Conservation (phyloP, 2,888 invertebrate species). For the Amphipyra berbera region DNA sequence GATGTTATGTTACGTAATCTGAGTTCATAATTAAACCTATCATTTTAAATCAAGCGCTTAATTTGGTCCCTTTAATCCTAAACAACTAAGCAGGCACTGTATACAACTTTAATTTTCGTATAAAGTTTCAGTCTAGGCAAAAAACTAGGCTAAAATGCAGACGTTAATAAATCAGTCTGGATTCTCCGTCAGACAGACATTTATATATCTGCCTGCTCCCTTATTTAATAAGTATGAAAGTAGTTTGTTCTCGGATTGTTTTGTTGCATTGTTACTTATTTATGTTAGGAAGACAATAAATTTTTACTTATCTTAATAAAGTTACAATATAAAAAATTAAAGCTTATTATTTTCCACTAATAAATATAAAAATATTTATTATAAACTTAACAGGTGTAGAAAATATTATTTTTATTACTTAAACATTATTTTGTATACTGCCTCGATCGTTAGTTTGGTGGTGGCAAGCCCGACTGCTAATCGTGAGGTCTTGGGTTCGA, state of each 20-base stretch:
- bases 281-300: too few species aligned
- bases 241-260: conserved; percentile 13
- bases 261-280: not conserved
- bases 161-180: conserved; percentile 53
- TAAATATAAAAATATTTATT: too few species aligned
- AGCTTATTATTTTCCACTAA: too few species aligned
- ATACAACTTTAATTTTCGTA: conserved; percentile 16
- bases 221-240: conserved; percentile 26
- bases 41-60: conserved; percentile 22
- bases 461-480: too few species aligned
- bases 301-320: too few species aligned
- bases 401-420: too few species aligned
- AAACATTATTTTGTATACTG: too few species aligned
- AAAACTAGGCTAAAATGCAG: conserved; percentile 47
- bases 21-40: conserved; percentile 12
- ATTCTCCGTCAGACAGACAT: conserved; percentile 18
- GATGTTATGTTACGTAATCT: too few species aligned
- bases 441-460: too few species aligned
- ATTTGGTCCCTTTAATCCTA: conserved; percentile 20
- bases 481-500: too few species aligned
- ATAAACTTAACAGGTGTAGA: too few species aligned
- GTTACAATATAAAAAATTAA: too few species aligned
- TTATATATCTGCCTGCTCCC: conserved; percentile 35
- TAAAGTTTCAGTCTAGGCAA: conserved; percentile 37
- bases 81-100: conserved; percentile 16